A percentile compares a stretch with the other conserved stretches of the same genome.
Evolutionary conservation across 2,797 vertebrate species (phyloP).

Genomic region (Phataginus tetradactyla): DNA sequence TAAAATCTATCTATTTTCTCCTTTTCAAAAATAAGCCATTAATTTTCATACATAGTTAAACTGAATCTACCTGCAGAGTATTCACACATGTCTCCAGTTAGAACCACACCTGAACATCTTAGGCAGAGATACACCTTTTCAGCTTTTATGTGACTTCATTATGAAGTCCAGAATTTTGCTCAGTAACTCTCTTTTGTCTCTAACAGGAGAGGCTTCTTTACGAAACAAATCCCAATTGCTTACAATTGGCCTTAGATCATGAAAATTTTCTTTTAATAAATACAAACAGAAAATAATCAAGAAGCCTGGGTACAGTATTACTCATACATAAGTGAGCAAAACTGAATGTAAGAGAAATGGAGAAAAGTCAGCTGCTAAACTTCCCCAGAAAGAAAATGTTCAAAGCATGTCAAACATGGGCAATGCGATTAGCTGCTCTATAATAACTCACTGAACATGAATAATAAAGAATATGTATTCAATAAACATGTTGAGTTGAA

Average conservation of each 20-base stretch:
- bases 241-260: background rate
- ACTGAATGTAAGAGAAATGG: background rate
- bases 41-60: background rate
- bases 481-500: background rate
- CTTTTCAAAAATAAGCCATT: background rate
- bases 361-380: background rate
- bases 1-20: background rate
- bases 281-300: background rate
- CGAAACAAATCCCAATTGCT: background rate
- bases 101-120: background rate
- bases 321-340: background rate
- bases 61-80: background rate
- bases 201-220: background rate
- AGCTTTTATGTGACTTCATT: background rate
- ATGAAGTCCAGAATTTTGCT: background rate
- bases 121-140: background rate
- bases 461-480: background rate
- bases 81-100: background rate
- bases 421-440: background rate
- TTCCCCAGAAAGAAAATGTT: background rate
- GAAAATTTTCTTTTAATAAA: background rate
- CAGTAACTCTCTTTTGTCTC: background rate
- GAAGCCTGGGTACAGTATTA: background rate
- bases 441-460: conserved; percentile 5
- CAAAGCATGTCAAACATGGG: background rate